These are phyloP conservation scores for Corythornis leucogaster DNA, from an alignment of 2,797 vertebrate genomes.

Conservation along the genomic window DNA sequence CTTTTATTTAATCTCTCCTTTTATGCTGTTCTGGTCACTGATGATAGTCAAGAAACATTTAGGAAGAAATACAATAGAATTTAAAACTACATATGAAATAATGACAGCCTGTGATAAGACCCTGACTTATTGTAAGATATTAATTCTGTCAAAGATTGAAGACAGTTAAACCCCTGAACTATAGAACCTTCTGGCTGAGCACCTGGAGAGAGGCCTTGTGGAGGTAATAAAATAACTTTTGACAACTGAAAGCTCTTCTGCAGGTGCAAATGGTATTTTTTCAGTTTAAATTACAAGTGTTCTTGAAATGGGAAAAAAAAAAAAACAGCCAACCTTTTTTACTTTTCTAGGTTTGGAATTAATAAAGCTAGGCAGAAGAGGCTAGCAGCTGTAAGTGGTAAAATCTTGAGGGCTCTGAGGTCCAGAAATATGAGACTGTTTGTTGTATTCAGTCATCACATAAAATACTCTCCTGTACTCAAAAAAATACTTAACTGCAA, in stretches of 20 bases:
- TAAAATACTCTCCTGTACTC: neutral
- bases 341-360: neutral
- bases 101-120: neutral
- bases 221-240: neutral
- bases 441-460: neutral
- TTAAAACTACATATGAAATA: neutral
- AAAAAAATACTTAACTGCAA: neutral
- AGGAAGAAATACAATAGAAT: neutral
- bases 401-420: neutral
- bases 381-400: neutral
- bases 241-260: neutral
- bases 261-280: neutral
- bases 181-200: neutral
- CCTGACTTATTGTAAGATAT: neutral
- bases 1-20: neutral
- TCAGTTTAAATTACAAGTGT: neutral
- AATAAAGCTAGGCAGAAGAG: neutral
- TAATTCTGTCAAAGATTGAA: neutral
- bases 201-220: neutral
- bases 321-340: neutral
- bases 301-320: neutral
- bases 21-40: neutral
- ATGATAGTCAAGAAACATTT: neutral
- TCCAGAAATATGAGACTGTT: neutral
- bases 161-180: neutral